Percentiles rank a stretch among this genome's conserved stretches.
Conservation (phyloP, 1,140 invertebrate species). For the Pinna nobilis region DNA sequence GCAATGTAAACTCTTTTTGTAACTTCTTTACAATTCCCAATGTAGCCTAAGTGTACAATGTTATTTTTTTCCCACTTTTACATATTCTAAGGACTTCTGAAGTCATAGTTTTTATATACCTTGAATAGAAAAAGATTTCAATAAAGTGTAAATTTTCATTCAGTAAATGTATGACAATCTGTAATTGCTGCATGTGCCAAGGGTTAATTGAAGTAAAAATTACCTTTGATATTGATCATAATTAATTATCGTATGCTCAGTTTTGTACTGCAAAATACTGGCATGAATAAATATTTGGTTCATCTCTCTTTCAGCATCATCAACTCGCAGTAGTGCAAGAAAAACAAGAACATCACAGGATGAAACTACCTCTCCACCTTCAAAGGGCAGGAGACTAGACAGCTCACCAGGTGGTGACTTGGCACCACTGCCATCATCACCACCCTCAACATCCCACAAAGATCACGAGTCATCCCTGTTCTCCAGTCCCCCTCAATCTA, state of each 20-base stretch:
- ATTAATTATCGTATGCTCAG: too few relatives aligned
- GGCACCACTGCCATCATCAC: slow-evolving; percentile 60
- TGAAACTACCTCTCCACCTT: slow-evolving; percentile 61
- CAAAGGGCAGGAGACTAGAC: slow-evolving; percentile 50
- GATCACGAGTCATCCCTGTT: slow-evolving; percentile 61
- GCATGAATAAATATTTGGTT: neutral
- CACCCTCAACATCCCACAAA: slow-evolving; percentile 41
- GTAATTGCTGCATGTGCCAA: too few relatives aligned
- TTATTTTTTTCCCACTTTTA: too few relatives aligned
- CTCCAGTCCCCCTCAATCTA: slow-evolving; percentile 61
- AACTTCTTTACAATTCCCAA: too few relatives aligned
- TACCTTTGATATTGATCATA: too few relatives aligned
- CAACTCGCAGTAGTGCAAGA: slow-evolving; percentile 53
- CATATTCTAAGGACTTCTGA: too few relatives aligned
- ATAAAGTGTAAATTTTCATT: too few relatives aligned
- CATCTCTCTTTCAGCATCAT: slow-evolving; percentile 35
- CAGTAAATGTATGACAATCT: too few relatives aligned
- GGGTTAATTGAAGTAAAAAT: neutral
- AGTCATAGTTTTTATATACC: too few relatives aligned
- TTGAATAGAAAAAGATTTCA: too few relatives aligned
- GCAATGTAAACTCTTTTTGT: too few relatives aligned
- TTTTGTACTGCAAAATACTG: neutral
- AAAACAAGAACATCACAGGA: slow-evolving; percentile 41
- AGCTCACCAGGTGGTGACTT: slow-evolving; percentile 60
- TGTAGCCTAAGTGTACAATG: too few relatives aligned